Percentiles rank a stretch among this genome's conserved stretches.
These are phyloP conservation scores for Oryzias javanicus DNA, from an alignment of 2,113 vertebrate genomes.

Conservation along the genomic window DNA sequence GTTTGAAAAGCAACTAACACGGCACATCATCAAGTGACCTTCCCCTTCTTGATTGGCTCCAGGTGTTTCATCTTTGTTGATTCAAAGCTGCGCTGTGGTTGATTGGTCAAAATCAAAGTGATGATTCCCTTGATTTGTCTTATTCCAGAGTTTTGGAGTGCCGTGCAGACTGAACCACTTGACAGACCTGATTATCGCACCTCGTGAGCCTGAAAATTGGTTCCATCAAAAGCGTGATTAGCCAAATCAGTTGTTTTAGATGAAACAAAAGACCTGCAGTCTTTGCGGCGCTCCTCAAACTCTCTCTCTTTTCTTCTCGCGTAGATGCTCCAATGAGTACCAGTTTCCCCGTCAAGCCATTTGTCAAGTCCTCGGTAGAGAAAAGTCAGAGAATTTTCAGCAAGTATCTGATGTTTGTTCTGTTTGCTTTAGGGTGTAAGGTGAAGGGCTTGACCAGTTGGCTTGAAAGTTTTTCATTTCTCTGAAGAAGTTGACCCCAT, in stretches of 20 bases:
- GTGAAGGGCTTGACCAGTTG: conserved; percentile 8
- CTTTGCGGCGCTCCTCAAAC: conserved; percentile 8
- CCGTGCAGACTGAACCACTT: conserved; percentile 42
- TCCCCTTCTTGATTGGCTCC: conserved; percentile 53
- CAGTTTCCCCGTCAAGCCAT: conserved; percentile 19
- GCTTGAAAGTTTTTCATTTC: background rate
- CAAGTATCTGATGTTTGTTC: background rate
- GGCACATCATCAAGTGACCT: conserved; percentile 34
- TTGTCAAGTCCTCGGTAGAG: conserved; percentile 21
- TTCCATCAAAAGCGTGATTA: conserved; percentile 68
- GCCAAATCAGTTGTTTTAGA: conserved; percentile 61
- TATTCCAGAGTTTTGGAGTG: conserved; percentile 44
- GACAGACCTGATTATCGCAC: conserved; percentile 54
- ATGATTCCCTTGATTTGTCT: conserved; percentile 61
- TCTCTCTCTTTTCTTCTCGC: conserved; percentile 1
- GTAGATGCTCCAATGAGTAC: background rate
- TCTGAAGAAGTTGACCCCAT: conserved; percentile 10
- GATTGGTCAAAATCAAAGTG: conserved; percentile 65
- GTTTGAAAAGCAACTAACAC: conserved; percentile 25
- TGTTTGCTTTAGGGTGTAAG: conserved; percentile 13
- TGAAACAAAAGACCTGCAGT: conserved; percentile 38
- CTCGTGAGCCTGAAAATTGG: conserved; percentile 54
- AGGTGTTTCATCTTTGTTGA: conserved; percentile 54
- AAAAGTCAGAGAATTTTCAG: background rate
- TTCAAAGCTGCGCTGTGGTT: conserved; percentile 34